Base-by-base conservation (phyloP, 2,888 invertebrate genomes). In the Drosophila emarginata region DNA sequence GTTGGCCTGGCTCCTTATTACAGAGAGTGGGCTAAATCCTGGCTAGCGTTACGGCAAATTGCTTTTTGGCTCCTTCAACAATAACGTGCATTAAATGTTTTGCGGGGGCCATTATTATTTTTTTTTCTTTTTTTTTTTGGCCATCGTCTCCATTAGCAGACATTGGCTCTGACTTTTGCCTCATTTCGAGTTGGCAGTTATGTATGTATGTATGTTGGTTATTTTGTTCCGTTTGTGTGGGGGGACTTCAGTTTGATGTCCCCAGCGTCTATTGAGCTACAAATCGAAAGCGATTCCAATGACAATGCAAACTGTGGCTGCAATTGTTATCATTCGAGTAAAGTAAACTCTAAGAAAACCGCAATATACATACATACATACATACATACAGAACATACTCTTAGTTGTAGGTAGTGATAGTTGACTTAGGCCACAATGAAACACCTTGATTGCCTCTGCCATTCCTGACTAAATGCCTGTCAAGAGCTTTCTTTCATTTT, bases 41-140 rank as follows among this genome's bases (percentile, higher is more conserved):
- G 28, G 40, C 51, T 51, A 51, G 66, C 72, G 62, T 73, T 61
- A 51, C 69, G 50, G 74, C 83, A 85, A 79, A 87, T 87, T 82
- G 82, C 82, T 77, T 83, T 85, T 83, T 77, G 66, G 72, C 45
- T 45, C 45, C 45, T 61, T 72, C 64, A 74, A 78, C 83, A 78
- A 81, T 85, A 82, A 82, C 87, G 79, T 77, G 87, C 87, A 89
- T 90, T 89, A 88, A 89, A 87, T 89, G 88, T 79, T 82, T 79
- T 45, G 40, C 9, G 40, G 45, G 72, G 77, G 66, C 88, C 87
- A 89, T 90, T 90, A 90, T 85, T 79, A 88, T 89, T 32, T 32
- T n/a, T n/a, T n/a, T n/a, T n/a, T n/a, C n/a, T n/a, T n/a, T n/a
- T n/a, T n/a, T 28, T 28, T 88, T 70, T 76, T 66, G 79, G 79